Evolutionary conservation across 2,113 vertebrate species (phyloP).

Genomic region (Pedionomus torquatus): DNA sequence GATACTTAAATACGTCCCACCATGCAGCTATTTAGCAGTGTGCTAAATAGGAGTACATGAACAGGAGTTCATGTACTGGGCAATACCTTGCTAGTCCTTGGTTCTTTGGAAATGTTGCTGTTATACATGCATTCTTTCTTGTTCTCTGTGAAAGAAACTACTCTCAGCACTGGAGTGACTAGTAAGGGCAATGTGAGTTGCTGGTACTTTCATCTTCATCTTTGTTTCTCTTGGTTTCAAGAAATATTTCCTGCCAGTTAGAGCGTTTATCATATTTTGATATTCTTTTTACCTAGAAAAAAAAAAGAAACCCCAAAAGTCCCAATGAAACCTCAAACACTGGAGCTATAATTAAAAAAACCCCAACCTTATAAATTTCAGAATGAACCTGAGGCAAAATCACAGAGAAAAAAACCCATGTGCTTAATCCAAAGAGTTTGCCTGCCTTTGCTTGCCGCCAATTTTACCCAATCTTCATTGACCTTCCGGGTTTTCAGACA

Average conservation of each 20-base stretch:
- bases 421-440: slow-evolving; percentile 45
- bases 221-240: slow-evolving; percentile 11
- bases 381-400: slow-evolving; percentile 53
- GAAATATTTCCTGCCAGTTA: background rate
- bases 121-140: background rate
- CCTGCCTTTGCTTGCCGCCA: slow-evolving; percentile 67
- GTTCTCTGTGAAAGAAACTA: background rate
- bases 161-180: background rate
- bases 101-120: background rate
- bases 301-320: background rate
- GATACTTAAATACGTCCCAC: background rate
- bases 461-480: slow-evolving; percentile 31
- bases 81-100: background rate
- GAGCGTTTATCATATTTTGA: background rate
- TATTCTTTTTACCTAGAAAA: background rate
- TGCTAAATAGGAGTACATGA: too few species aligned
- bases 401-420: background rate
- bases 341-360: slow-evolving; percentile 39
- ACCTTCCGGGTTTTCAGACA: background rate
- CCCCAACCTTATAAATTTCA: background rate
- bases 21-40: background rate
- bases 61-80: background rate
- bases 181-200: background rate
- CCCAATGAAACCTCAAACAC: slow-evolving; percentile 32
- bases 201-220: slow-evolving; percentile 8